phyloP scores from a whole-genome alignment of 2,113 vertebrate species.

The Motacilla tschutschensis region DNA sequence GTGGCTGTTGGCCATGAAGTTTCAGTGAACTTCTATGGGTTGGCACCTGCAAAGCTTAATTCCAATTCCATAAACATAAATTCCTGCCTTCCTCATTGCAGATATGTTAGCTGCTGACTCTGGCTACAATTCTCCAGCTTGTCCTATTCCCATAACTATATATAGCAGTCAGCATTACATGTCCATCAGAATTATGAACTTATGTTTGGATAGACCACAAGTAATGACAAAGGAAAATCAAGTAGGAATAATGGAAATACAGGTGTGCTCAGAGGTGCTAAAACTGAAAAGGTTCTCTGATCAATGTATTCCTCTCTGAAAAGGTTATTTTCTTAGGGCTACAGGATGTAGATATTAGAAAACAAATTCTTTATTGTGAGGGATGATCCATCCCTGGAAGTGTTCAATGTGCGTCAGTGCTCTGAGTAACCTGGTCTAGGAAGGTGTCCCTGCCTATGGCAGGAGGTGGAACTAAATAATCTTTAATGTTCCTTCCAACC shows the following conservation, averaged over 20 bases:
- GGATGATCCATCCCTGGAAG: not conserved
- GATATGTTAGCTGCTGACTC: slow-evolving; percentile 23
- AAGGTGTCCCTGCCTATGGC: not conserved
- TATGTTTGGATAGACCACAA: not conserved
- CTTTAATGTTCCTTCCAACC: not conserved
- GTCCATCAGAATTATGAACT: not conserved
- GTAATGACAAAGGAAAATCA: not conserved
- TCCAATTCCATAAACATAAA: slow-evolving; percentile 46
- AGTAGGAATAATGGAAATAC: not conserved
- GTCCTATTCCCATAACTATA: not conserved
- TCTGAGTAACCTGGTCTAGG: not conserved
- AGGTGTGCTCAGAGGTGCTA: not conserved
- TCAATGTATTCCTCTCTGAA: not conserved
- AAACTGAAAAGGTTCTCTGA: not conserved
- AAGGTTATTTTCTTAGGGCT: not conserved
- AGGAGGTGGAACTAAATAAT: not conserved
- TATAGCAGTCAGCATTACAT: not conserved
- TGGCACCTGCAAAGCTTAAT: slow-evolving; percentile 58
- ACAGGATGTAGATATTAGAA: not conserved
- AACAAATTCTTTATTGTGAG: not conserved
- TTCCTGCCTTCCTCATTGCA: slow-evolving; percentile 28
- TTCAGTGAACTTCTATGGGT: slow-evolving; percentile 39
- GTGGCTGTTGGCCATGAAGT: slow-evolving; percentile 55
- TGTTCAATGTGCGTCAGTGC: not conserved
- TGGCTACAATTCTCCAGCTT: not conserved